Conservation (phyloP, 2,113 vertebrate genomes). For the Zosterops japonicus region DNA sequence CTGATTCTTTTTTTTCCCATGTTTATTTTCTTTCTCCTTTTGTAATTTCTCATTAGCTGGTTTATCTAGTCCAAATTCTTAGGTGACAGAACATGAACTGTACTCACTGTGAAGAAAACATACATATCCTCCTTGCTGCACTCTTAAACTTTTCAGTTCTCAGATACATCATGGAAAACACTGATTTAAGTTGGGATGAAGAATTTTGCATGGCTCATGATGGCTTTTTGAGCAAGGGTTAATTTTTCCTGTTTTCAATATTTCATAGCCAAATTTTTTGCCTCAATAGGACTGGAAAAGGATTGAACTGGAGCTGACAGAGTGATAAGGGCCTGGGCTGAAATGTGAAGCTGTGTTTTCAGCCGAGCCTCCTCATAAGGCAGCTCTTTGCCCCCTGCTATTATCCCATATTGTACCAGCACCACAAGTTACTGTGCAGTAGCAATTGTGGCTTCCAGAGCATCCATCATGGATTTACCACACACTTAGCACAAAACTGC, state of each 20-base stretch:
- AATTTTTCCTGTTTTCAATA: background rate
- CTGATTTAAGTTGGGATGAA: background rate
- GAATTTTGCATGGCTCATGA: background rate
- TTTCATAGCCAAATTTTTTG: background rate
- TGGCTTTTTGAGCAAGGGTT: background rate
- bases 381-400: constrained; percentile 10
- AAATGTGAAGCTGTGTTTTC: background rate
- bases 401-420: constrained; percentile 26
- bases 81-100: background rate
- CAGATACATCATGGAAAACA: background rate
- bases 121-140: rapidly evolving
- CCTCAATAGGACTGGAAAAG: background rate
- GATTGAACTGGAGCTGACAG: background rate
- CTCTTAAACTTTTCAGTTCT: background rate
- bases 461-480: constrained; percentile 19
- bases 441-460: constrained; percentile 7
- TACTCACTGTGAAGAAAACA: background rate
- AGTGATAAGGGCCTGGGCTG: background rate
- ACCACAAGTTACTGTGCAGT: background rate
- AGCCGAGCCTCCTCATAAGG: background rate
- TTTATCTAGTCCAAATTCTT: background rate
- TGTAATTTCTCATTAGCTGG: background rate
- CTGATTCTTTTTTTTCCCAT: background rate
- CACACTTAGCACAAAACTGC: constrained; percentile 42
- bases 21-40: background rate